phyloP scores from a whole-genome alignment of 1,140 invertebrate genomes.

The Scaptomyza graminum region DNA sequence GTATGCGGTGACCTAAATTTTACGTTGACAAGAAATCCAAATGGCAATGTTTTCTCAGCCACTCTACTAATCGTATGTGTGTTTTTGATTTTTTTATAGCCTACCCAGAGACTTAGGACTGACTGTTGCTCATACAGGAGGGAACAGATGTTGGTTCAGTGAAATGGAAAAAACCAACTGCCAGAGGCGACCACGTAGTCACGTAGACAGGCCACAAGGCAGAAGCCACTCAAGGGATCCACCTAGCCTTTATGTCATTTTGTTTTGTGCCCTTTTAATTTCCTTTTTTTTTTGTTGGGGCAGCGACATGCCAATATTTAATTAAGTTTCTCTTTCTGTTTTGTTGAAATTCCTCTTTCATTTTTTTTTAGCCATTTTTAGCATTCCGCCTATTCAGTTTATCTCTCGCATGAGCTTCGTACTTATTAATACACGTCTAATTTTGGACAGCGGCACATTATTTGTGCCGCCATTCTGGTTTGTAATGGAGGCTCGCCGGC shows the following conservation, averaged over 20 bases:
- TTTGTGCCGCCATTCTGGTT: slow-evolving; percentile 6
- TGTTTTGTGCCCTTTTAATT: slow-evolving; percentile 19
- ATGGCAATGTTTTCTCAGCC: slow-evolving; percentile 1
- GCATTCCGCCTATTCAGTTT: slow-evolving; percentile 24
- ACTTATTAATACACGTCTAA: slow-evolving; percentile 37
- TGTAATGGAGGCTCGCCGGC: background rate
- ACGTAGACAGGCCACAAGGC: slow-evolving; percentile 51
- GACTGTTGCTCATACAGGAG: slow-evolving; percentile 65
- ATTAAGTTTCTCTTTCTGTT: slow-evolving; percentile 30
- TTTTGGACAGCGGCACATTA: slow-evolving; percentile 13
- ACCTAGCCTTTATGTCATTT: background rate
- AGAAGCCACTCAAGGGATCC: background rate
- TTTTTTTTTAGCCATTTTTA: slow-evolving; percentile 17
- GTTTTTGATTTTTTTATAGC: slow-evolving; percentile 66
- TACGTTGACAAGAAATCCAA: slow-evolving; percentile 52
- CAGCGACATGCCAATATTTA: slow-evolving; percentile 32
- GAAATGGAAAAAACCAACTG: slow-evolving; percentile 69
- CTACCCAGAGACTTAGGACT: slow-evolving; percentile 20
- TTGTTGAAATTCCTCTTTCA: background rate
- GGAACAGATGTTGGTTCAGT: slow-evolving; percentile 34
- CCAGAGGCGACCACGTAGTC: slow-evolving; percentile 50
- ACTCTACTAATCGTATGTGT: slow-evolving; percentile 58
- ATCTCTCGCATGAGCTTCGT: background rate
- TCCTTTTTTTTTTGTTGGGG: slow-evolving; percentile 26
- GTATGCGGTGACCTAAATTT: slow-evolving; percentile 69